Evolutionary conservation across 2,888 invertebrate species (phyloP), one percentile per base, ranked within the genome.

Genomic region (Andrena flavipes): DNA sequence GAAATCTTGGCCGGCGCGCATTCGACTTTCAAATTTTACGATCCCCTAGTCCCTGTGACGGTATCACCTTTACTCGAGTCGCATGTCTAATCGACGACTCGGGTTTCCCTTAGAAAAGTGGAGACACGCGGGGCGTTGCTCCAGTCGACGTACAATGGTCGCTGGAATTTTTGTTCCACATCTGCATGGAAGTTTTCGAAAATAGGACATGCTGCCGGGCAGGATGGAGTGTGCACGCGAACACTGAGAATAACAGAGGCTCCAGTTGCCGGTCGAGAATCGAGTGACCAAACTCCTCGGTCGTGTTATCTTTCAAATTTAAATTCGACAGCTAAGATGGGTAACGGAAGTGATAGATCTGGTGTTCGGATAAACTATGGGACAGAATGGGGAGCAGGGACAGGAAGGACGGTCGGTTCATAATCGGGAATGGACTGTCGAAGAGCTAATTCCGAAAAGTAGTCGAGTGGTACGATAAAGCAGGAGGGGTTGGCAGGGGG

Each of bases 21-120:
- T 78, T 68, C 67, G 78, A 75, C 75, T 76, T 69, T 79, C 63
- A 79, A 76, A 78, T 63, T 48, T 64, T 16, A 69, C 76, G 69
- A 64, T 56, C 59, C n/a, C 16, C 16, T 29, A 4, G 56, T 42
- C 51, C 60, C 54, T 7, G 62, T 8, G 23, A 23, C 49, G 62
- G 4, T 51, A 51, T 33, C 23, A 35, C 6, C 26, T 23, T 30
- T 30, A 59, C 48, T 33, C n/a, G 26, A 10, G 74, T 16, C 13
- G 63, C 23, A 23, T 49, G n/a, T 51, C 42, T 56, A 35, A 26
- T n/a, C 26, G 30, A 8, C 16, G 16, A n/a, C 29, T 10, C 10
- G 59, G 20, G 5, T 23, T 42, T 54, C n/a, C 16, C 30, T 33
- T n/a, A 5, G 13, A 20, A 5, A 16, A n/a, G 29, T 16, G 74